Evolutionary conservation across 2,888 invertebrate genomes (phyloP).

Genomic region (Abrostola triplasia): DNA sequence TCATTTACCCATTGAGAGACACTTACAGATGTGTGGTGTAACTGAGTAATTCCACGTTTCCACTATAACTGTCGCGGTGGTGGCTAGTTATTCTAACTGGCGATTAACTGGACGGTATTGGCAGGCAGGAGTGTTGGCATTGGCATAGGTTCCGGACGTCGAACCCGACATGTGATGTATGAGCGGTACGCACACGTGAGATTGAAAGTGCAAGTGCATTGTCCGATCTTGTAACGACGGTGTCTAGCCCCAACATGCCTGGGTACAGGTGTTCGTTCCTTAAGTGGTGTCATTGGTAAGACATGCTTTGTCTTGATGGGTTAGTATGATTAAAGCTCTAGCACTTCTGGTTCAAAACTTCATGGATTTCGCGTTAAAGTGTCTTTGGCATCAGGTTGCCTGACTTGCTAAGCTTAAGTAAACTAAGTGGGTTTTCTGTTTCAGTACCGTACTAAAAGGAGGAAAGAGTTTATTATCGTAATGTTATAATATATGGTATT

Average conservation of each 20-base stretch:
- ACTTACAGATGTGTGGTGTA: neutral
- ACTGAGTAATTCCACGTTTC: conserved; percentile 7
- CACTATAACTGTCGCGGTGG: conserved; percentile 20
- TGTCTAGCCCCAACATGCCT: conserved; percentile 11
- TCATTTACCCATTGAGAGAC: too few relatives aligned
- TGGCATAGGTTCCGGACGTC: conserved; percentile 81
- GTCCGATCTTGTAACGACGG: conserved; percentile 45
- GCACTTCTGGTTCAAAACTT: too few relatives aligned
- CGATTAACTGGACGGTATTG: conserved; percentile 62
- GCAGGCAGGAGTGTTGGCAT: conserved; percentile 75
- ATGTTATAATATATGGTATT: too few relatives aligned
- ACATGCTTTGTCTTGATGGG: neutral
- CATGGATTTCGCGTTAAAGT: too few relatives aligned
- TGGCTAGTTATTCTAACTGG: conserved; percentile 25
- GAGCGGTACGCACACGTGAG: conserved; percentile 45
- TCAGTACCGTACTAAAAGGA: too few relatives aligned
- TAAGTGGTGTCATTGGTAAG: neutral
- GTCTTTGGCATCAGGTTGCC: too few relatives aligned
- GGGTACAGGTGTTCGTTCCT: neutral
- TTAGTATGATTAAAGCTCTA: neutral
- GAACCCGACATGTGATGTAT: conserved; percentile 68
- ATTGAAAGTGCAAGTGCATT: conserved; percentile 76
- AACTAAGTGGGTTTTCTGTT: too few relatives aligned
- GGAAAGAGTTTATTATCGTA: too few relatives aligned
- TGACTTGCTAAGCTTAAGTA: too few relatives aligned